Percentiles rank a stretch among this genome's conserved stretches.
Conservation (phyloP, 2,888 invertebrate species). For the Thyatira batis region DNA sequence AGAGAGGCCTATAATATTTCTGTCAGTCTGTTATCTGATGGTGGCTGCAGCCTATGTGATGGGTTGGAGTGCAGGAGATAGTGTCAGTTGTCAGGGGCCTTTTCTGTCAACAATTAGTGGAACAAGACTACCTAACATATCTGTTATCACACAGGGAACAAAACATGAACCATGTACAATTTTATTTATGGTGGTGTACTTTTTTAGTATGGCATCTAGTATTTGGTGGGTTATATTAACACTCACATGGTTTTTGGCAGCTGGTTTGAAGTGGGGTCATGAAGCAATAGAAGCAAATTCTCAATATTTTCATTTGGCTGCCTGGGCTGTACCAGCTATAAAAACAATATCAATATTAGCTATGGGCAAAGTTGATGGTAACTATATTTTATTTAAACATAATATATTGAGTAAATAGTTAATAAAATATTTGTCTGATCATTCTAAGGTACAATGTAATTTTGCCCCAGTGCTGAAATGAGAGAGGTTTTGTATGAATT, state of each 20-base stretch:
- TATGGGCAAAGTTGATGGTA: constrained; percentile 97
- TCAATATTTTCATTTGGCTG: constrained; percentile 97
- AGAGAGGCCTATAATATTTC: constrained; percentile 97
- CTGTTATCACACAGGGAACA: constrained; percentile 94
- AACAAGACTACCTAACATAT: constrained; percentile 88
- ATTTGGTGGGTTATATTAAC: constrained; percentile 99
- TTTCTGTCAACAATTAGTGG: constrained; percentile 87
- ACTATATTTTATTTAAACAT: constrained; percentile 32
- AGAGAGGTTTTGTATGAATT: too few species aligned
- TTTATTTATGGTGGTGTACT: constrained; percentile 97
- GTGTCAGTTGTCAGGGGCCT: constrained; percentile 91
- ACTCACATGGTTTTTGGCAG: constrained; percentile 97
- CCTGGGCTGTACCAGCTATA: constrained; percentile 98
- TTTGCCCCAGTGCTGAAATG: too few species aligned
- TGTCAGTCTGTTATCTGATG: constrained; percentile 97
- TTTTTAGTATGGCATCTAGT: constrained; percentile 97
- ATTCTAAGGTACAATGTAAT: too few species aligned
- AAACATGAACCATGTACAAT: constrained; percentile 93
- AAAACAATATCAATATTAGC: constrained; percentile 97
- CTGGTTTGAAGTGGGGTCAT: constrained; percentile 98
- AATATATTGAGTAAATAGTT: neutral
- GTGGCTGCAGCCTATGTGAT: constrained; percentile 96
- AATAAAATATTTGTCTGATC: neutral
- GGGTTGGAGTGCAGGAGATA: constrained; percentile 91
- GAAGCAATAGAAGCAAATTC: constrained; percentile 99